Evolutionary conservation across 1,140 invertebrate genomes (phyloP), one percentile per base, ranked within the genome.

Genomic region (Ptiloglossa arizonensis): DNA sequence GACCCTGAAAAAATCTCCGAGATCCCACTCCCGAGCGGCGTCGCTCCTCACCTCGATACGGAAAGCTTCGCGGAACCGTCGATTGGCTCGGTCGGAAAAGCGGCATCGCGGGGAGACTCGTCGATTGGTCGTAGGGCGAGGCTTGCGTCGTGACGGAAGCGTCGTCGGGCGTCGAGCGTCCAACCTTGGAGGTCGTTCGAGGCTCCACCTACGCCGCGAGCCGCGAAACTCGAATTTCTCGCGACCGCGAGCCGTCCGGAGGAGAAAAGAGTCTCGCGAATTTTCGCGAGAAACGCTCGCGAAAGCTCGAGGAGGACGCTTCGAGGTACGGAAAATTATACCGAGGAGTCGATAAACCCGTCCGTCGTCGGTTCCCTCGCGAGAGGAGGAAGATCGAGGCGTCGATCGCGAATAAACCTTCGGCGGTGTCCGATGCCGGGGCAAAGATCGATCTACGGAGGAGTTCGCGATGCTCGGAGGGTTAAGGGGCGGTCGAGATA

Each of bases 71-170:
- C 48, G 75, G n/a, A 59, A 38, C 17, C 64, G 63, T 81, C 69
- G 87, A 91, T 91, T 90, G 90, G 90, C 79, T 80, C 76, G 66
- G 66, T 75, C 32, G 81, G 76, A 83, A 88, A 85, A 88, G 86
- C 86, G 46, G 73, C 79, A 63, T 77, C 66, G 67, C 68, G 52
- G 59, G 62, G 63, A 80, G 72, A 80, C 68, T 44, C 77, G 74
- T 85, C 59, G 90, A 92, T 91, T 92, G 91, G 91, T 86, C 79
- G 83, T 83, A 87, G 91, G 91, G 91, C 90, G 91, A 91, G 91
- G 91, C 90, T 87, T 85, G 80, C 83, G 81, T 80, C 73, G 81
- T 70, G 82, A 74, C 81, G 80, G 72, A 81, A 85, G 79, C 83
- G 41, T 83, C 63, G 69, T 57, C 81, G 62, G 46, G 59, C 74